Evolutionary conservation across 2,888 invertebrate genomes (phyloP).

Genomic region (Gisinianus flammeolus): DNA sequence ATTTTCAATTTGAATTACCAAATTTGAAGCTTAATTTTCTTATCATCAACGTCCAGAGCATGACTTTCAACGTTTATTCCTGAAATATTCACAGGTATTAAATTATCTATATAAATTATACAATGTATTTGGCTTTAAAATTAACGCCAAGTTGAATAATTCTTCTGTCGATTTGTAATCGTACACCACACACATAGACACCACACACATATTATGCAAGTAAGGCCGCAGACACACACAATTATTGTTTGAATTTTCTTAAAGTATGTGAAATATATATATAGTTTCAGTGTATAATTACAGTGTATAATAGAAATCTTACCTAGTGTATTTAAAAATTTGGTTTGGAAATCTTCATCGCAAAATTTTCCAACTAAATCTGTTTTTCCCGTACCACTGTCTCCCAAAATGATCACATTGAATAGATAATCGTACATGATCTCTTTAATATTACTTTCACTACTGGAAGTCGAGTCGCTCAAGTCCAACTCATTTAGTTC

Average conservation of each 20-base stretch:
- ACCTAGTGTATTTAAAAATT: conserved; percentile 41
- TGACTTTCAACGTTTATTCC: conserved; percentile 41
- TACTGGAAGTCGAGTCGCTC: conserved; percentile 1
- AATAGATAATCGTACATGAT: conserved; percentile 28
- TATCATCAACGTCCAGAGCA: conserved; percentile 35
- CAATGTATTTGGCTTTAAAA: too few relatives aligned
- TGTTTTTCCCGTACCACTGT: conserved; percentile 43
- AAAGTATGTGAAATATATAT: not conserved
- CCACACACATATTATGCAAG: too few relatives aligned
- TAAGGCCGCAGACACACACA: too few relatives aligned
- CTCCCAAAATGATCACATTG: conserved; percentile 40
- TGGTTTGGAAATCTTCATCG: conserved; percentile 35
- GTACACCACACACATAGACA: too few relatives aligned
- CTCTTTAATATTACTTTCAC: conserved; percentile 5
- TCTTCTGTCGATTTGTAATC: too few relatives aligned
- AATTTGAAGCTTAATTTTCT: conserved; percentile 36
- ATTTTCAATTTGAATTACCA: conserved; percentile 34
- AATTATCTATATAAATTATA: too few relatives aligned
- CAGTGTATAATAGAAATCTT: not conserved
- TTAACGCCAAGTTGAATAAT: too few relatives aligned
- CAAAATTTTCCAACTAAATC: conserved; percentile 43
- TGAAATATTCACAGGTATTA: conserved; percentile 3
- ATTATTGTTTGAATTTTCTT: too few relatives aligned
- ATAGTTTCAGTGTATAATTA: not conserved
- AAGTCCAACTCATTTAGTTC: conserved; percentile 27